Conservation (phyloP, 2,113 vertebrate genomes). For the Phaetusa simplex region DNA sequence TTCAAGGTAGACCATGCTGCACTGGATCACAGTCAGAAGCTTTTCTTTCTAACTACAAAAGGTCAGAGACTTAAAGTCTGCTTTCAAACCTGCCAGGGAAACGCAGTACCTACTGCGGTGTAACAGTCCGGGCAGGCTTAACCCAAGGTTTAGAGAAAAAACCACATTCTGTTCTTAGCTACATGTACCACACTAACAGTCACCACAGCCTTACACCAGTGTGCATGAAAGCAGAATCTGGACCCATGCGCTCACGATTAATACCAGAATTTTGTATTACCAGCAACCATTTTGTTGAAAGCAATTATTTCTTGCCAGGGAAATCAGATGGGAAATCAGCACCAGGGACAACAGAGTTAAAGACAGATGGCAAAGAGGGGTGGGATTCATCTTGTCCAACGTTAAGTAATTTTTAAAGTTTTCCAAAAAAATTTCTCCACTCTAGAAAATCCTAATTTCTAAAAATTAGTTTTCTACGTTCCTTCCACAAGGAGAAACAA, state of each 20-base stretch:
- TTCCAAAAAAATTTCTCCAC: not conserved
- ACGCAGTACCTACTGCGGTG: not conserved
- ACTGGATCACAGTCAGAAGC: not conserved
- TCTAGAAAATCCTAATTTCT: not conserved
- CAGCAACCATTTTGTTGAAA: constrained; percentile 11
- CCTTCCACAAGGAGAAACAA: not conserved
- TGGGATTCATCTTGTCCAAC: constrained; percentile 40
- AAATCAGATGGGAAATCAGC: constrained; percentile 54
- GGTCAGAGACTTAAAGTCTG: not conserved
- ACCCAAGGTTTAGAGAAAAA: not conserved
- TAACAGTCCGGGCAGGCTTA: not conserved
- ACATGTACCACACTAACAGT: not conserved
- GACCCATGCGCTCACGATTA: not conserved
- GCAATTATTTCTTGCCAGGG: constrained; percentile 48
- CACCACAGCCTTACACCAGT: not conserved
- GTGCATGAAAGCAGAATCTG: not conserved
- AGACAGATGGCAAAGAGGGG: constrained; percentile 58
- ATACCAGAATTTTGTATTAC: not conserved
- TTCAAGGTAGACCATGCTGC: constrained; percentile 14
- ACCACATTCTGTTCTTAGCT: not conserved
- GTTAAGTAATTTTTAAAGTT: not conserved
- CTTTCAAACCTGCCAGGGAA: not conserved
- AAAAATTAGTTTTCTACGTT: not conserved
- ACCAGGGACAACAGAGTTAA: constrained; percentile 59
- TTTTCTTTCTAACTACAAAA: not conserved